Evolutionary conservation across 2,113 vertebrate genomes (phyloP), one percentile per base, ranked within the genome.

Genomic region (Bombycilla garrulus): DNA sequence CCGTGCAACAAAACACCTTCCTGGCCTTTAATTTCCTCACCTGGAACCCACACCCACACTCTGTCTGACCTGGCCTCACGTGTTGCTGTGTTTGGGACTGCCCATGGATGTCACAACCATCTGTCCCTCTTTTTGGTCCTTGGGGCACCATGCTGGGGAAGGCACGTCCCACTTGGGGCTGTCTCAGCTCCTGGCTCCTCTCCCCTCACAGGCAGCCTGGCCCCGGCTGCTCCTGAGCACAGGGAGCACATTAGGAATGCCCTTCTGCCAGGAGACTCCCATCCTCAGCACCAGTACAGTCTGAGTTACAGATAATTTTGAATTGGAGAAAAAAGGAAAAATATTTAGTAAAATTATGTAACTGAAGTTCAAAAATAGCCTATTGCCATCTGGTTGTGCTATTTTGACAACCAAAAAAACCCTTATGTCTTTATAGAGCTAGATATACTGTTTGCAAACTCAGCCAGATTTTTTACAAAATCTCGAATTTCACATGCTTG

Each of bases 401-500:
- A 93, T 97, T 97, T 90, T 88, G 82, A 93, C 79, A 44, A 95
- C 90, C 61, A 86, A 92, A 95, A 94, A 94, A 84, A 5, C 42
- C 51, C 85, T 78, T 11, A 71, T 88, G 60, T 83, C 85, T 96
- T 96, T 95, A 80, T 86, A 86, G 90, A 95, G 85, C 85, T 81
- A 93, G 62, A 91, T 86, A 64, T 29, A 81, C 58, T 97, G 91
- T 96, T 97, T 96, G 96, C 95, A 96, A 96, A 96, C 92, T 95
- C 91, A 90, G 93, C 60, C 92, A 88, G 88, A 1, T 86, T 90
- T 88, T 89, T 81, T 38, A 92, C 4, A 13, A 81, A 88, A 73
- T 80, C 78, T 88, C 3, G 0, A 86, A 44, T 95, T 88, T 81
- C 58, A 51, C 67, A 74, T 40, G 51, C 56, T 58, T 86, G 80